Percentiles rank a stretch among this genome's conserved stretches.
Conservation (phyloP, 2,113 vertebrate genomes). For the Nansenia antarctica region DNA sequence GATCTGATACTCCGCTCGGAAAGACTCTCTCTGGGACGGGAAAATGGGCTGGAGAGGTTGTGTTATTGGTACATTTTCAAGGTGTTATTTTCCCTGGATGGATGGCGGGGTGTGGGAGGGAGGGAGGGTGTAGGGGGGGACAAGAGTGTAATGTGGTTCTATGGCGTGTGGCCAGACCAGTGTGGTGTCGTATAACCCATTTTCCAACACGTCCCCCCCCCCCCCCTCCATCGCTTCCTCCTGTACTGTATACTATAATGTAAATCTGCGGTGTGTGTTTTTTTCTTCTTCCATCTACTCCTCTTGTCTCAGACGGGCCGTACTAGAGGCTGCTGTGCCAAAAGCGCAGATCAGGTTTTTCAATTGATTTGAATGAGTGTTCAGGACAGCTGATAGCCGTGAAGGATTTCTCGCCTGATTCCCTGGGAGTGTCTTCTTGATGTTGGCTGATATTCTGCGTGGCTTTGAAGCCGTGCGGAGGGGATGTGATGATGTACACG, state of each 20-base stretch:
- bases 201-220: slow-evolving; percentile 55
- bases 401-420: slow-evolving; percentile 71
- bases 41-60: slow-evolving; percentile 15
- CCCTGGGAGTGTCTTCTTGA: slow-evolving; percentile 71
- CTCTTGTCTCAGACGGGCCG: too few relatives aligned
- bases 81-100: slow-evolving; percentile 61
- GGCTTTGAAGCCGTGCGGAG: slow-evolving; percentile 58
- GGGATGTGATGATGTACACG: slow-evolving; percentile 25
- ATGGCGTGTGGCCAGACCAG: slow-evolving; percentile 64
- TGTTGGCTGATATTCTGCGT: slow-evolving; percentile 56
- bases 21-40: slow-evolving; percentile 6
- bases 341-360: slow-evolving; percentile 74
- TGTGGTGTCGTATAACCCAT: slow-evolving; percentile 62
- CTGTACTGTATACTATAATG: background rate
- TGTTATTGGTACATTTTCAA: slow-evolving; percentile 52
- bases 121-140: slow-evolving; percentile 11
- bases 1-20: slow-evolving; percentile 60
- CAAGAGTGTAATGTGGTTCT: slow-evolving; percentile 63
- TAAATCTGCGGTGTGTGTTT: background rate
- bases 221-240: slow-evolving; percentile 15
- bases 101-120: slow-evolving; percentile 25
- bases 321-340: too few relatives aligned
- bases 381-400: slow-evolving; percentile 75
- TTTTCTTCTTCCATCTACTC: too few relatives aligned
- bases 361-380: slow-evolving; percentile 76